Base-by-base conservation (phyloP, 1,140 invertebrate genomes). In the Drosophila chauvacae region DNA sequence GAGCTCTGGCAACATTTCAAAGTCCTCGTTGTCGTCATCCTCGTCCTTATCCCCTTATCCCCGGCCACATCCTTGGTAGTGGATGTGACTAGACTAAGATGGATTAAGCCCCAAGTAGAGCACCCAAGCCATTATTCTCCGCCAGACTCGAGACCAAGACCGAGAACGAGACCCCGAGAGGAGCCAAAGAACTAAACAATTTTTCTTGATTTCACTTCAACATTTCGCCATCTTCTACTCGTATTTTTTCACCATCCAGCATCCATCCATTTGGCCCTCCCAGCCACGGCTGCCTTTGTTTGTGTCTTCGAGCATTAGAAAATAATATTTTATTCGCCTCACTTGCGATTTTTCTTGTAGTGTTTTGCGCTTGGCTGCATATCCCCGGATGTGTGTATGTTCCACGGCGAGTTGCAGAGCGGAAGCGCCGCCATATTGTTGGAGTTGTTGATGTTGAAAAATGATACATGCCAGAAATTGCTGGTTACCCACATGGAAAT, bases 401-500 rank as follows among this genome's bases (percentile, higher is more conserved):
- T 11, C 35, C 26, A 41, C 39, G 28, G 18, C 28, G 44, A 50
- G 55, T 61, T 62, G 39, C 53, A 74, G 48, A 48, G 55, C 45
- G 73, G 63, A 55, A 66, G 13, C 69, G 69, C 64, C 72, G 82
- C 86, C 86, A 90, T 90, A 86, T 91, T 91, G 83, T 76, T 85
- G 75, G 75, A 88, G 87, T 91, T 91, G 91, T 88, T 88, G 91
- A 91, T 87, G 86, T 90, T 86, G 86, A 90, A 86, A 90, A 90
- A 90, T 90, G 86, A 90, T 68, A 91, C 85, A 90, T 90, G 85
- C 85, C 85, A 90, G 85, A 90, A 90, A 90, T 90, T 90, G 86
- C 86, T 90, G 85, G 86, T 90, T 90, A 90, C 86, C 85, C 85
- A 90, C 85, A 90, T 90, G 85, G 85, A 90, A 90, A 90, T 90